Conservation (phyloP, 1,140 invertebrate genomes). For the Antheraea pernyi region DNA sequence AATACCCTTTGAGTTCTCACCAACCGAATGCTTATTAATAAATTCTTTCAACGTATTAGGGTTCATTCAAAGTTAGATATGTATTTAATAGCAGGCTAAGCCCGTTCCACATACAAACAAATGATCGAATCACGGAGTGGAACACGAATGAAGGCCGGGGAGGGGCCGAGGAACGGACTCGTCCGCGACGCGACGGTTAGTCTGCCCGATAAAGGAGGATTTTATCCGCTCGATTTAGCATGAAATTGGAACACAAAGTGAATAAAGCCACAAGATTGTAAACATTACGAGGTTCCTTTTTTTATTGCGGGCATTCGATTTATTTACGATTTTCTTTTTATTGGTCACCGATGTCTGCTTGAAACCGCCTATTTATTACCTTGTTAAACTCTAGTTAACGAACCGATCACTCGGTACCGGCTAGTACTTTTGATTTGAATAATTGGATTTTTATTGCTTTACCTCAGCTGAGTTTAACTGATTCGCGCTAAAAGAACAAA, state of each 20-base stretch:
- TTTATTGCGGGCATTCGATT: conserved; percentile 68
- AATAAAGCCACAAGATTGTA: conserved; percentile 78
- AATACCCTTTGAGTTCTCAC: not conserved
- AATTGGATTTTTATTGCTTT: conserved; percentile 66
- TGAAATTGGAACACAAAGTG: conserved; percentile 79
- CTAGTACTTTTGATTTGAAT: conserved; percentile 43
- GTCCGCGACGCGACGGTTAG: conserved; percentile 68
- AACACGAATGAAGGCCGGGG: conserved; percentile 15
- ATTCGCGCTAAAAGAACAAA: conserved; percentile 39
- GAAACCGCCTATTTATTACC: conserved; percentile 67
- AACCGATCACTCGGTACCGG: conserved; percentile 52
- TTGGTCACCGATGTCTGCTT: conserved; percentile 55
- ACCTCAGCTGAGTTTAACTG: conserved; percentile 52
- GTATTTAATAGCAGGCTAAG: conserved; percentile 57
- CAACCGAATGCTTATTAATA: conserved; percentile 31
- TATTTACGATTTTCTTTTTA: conserved; percentile 75
- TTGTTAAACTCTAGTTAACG: conserved; percentile 75
- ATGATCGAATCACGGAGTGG: conserved; percentile 10
- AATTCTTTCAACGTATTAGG: conserved; percentile 49
- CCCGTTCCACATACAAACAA: conserved; percentile 11
- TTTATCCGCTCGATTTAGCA: conserved; percentile 78
- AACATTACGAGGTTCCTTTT: conserved; percentile 76
- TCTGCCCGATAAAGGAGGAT: conserved; percentile 75
- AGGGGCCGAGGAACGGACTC: conserved; percentile 21
- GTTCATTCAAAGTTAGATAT: conserved; percentile 46